phyloP scores from a whole-genome alignment of 2,888 invertebrate genomes.

The Drosophila conformis region DNA sequence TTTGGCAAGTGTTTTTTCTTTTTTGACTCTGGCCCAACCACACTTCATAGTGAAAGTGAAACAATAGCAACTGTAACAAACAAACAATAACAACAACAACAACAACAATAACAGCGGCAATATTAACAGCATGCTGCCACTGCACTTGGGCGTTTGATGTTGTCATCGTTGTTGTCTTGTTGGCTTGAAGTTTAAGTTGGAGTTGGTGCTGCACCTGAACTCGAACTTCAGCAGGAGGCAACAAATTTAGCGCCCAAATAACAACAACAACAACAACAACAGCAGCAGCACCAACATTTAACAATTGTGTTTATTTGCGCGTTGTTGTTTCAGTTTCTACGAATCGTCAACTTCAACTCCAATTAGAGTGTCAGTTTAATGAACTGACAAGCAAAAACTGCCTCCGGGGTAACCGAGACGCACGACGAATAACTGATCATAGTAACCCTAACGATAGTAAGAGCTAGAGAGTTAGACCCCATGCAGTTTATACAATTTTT shows the following conservation, averaged over 20 bases:
- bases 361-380: slow-evolving; percentile 80
- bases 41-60: slow-evolving; percentile 66
- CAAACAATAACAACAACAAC: slow-evolving; percentile 26
- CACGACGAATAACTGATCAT: slow-evolving; percentile 23
- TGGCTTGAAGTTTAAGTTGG: slow-evolving; percentile 30
- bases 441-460: slow-evolving; percentile 21
- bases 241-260: slow-evolving; percentile 32
- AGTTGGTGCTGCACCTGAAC: slow-evolving; percentile 71
- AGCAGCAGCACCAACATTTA: slow-evolving; percentile 34
- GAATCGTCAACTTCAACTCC: slow-evolving; percentile 77
- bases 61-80: slow-evolving; percentile 32
- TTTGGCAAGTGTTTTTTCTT: slow-evolving; percentile 64
- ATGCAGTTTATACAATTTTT: slow-evolving; percentile 1
- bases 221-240: slow-evolving; percentile 65
- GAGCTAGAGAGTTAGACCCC: slow-evolving; percentile 7
- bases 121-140: slow-evolving; percentile 53
- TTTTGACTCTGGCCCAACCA: slow-evolving; percentile 26
- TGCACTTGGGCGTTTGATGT: slow-evolving; percentile 70
- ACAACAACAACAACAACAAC: slow-evolving; percentile 21
- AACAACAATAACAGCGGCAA: slow-evolving; percentile 12
- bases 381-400: slow-evolving; percentile 64
- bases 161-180: slow-evolving; percentile 48
- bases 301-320: slow-evolving; percentile 61
- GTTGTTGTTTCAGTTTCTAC: slow-evolving; percentile 61
- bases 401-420: slow-evolving; percentile 6